Conservation (phyloP, 1,140 invertebrate species). For the Neodiprion virginianus region DNA sequence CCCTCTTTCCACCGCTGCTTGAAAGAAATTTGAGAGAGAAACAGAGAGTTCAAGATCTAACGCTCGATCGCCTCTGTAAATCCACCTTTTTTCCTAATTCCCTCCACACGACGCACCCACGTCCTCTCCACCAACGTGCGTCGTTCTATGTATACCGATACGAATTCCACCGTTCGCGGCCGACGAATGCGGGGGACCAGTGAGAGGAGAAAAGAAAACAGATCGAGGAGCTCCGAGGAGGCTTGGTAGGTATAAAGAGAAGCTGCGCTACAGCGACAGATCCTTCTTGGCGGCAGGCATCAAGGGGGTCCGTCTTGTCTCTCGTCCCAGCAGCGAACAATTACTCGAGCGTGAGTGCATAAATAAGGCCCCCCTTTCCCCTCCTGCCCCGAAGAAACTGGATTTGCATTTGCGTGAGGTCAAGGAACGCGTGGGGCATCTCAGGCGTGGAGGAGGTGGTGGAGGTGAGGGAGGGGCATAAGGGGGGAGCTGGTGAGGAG, state of each 20-base stretch:
- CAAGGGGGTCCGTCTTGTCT: constrained; percentile 2
- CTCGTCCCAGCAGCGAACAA: neutral
- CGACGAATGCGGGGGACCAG: neutral
- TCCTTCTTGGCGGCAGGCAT: neutral
- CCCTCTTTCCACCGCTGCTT: constrained; percentile 9
- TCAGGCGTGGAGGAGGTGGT: neutral
- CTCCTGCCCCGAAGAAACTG: neutral
- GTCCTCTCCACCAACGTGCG: constrained; percentile 29
- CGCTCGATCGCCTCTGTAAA: neutral
- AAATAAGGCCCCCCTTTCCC: neutral
- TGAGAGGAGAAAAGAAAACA: neutral
- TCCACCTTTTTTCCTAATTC: constrained; percentile 23
- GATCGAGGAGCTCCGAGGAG: neutral
- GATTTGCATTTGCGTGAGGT: neutral
- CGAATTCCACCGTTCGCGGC: neutral
- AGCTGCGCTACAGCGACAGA: neutral
- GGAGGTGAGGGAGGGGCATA: too few relatives aligned
- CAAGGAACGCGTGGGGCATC: neutral
- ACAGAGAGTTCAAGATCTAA: constrained; percentile 19
- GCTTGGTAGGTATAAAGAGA: neutral
- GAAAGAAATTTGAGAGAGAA: neutral
- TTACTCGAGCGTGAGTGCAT: neutral
- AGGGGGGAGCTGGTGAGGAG: too few relatives aligned
- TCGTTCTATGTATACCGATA: constrained; percentile 30
- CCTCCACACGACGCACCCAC: constrained; percentile 1